Evolutionary conservation across 2,888 invertebrate species (phyloP), one percentile per base, ranked within the genome.

Genomic region (Dioctria rufipes): DNA sequence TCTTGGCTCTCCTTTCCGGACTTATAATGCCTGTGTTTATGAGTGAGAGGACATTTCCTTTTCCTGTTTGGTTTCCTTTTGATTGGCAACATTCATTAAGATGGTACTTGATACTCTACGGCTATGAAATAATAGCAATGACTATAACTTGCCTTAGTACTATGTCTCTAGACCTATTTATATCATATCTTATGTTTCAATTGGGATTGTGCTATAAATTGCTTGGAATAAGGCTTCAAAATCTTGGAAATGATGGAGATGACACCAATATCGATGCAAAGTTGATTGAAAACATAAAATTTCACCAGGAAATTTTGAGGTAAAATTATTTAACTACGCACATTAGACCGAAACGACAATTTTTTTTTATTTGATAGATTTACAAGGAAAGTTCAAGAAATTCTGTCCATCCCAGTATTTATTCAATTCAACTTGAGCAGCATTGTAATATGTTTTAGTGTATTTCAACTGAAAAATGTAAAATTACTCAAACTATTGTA

Each of bases 61-160:
- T 85, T 51, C 83, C 83, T 11, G 85, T 84, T 46, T 88, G 87
- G 82, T 84, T 87, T 77, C 88, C 87, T 5, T 88, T 88, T 58
- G 86, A 87, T 37, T 86, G 86, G 85, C 25, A 43, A n/a, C 43
- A 37, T 11, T 84, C 81, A 8, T 77, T 82, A 0, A 69, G 82
- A 1, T 79, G 83, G 0, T 86, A 84, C 65, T 84, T 84, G 81
- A 84, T 84, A 46, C 86, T 85, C 46, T 87, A 84, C 80, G n/a
- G 66, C 66, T 88, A 86, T 80, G 85, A 86, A 80, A 83, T 85
- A 3, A 0, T 85, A 3, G 84, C 85, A 6, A 84, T 86, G 85
- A 81, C 81, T 0, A 46, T 86, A 3, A 85, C 83, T 42, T 86
- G 83, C 4, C 3, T 84, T 0, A 82, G 85, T 4, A 86, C 87